Evolutionary conservation across 1,140 invertebrate species (phyloP).

Genomic region (Theocolax elegans): DNA sequence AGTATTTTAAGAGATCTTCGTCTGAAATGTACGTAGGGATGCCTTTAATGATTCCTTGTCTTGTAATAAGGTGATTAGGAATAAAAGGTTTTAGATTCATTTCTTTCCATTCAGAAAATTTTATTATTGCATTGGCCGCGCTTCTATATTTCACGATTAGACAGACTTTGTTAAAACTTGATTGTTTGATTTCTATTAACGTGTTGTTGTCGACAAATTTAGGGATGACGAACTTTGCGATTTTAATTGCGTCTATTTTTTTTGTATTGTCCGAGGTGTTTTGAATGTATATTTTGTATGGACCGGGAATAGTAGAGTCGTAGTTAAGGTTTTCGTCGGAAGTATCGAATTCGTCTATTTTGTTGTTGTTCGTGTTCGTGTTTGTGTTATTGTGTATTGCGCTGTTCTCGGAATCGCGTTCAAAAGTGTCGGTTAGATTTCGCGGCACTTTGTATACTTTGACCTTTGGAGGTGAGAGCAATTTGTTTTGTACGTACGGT

Average conservation of each 20-base stretch:
- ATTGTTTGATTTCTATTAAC: background rate
- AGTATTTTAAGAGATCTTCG: background rate
- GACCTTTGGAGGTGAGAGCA: no score
- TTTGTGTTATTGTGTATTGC: no score
- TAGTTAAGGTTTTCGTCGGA: no score
- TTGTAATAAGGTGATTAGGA: background rate
- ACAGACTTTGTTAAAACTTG: background rate
- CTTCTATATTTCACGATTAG: background rate
- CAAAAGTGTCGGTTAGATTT: no score
- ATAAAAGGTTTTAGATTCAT: background rate
- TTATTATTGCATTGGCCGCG: background rate
- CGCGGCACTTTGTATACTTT: no score
- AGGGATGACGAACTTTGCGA: background rate
- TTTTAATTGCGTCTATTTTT: background rate
- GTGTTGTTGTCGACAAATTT: background rate
- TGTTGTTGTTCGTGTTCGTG: no score
- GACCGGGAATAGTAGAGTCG: no score
- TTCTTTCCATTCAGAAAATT: background rate
- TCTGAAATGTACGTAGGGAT: background rate
- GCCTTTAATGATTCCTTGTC: background rate
- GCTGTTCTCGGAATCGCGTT: no score
- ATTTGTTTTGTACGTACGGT: no score
- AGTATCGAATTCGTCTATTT: no score
- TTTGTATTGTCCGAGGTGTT: background rate
- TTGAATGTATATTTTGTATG: background rate